These are phyloP conservation scores for Escarpia spicata DNA, from an alignment of 2,888 invertebrate species.

Conservation along the genomic window DNA sequence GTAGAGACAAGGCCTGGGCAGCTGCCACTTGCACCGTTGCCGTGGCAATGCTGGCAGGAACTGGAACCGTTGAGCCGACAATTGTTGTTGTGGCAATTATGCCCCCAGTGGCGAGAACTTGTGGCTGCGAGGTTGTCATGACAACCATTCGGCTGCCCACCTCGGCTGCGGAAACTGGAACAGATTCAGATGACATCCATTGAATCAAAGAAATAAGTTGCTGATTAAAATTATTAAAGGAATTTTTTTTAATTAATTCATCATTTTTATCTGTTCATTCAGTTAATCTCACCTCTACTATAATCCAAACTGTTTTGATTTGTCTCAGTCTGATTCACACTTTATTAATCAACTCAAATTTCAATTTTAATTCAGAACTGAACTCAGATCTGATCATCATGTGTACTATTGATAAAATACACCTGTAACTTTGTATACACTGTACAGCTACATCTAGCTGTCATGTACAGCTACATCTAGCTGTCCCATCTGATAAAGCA, in stretches of 20 bases:
- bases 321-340: too few species aligned
- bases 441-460: too few species aligned
- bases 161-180: neutral
- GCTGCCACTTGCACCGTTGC: neutral
- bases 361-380: too few species aligned
- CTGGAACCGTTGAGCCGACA: neutral
- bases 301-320: too few species aligned
- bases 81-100: neutral
- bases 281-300: too few species aligned
- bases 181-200: neutral
- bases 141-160: neutral
- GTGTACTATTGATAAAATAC: too few species aligned
- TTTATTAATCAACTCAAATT: too few species aligned
- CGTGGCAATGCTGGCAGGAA: neutral
- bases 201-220: neutral
- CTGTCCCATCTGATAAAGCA: too few species aligned
- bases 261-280: too few species aligned
- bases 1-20: neutral
- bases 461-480: too few species aligned
- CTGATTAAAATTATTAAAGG: neutral
- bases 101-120: neutral
- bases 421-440: too few species aligned
- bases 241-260: neutral
- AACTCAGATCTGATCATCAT: too few species aligned
- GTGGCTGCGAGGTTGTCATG: neutral